These are phyloP conservation scores for Corythoichthys intestinalis DNA, from an alignment of 2,113 vertebrate species.

Conservation along the genomic window DNA sequence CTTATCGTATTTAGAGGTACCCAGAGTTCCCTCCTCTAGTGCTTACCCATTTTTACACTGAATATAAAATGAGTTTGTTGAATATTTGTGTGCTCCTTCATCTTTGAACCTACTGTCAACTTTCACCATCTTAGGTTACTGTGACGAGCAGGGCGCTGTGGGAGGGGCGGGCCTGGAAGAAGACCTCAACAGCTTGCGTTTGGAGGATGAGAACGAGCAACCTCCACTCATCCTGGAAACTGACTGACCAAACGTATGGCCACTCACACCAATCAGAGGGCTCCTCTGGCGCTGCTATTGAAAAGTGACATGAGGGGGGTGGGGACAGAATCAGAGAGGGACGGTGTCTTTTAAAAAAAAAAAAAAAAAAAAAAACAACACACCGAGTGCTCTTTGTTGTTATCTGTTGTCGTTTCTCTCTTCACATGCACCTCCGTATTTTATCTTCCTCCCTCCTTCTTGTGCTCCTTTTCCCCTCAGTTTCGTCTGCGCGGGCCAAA, in stretches of 20 bases:
- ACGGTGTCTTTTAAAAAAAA: constrained; percentile 61
- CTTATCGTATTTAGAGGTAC: no score
- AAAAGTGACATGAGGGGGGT: constrained; percentile 75
- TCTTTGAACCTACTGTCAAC: neutral
- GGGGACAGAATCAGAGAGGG: constrained; percentile 67
- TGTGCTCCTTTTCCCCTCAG: constrained; percentile 10
- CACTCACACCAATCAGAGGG: constrained; percentile 66
- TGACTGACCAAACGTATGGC: constrained; percentile 75
- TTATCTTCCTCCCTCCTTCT: constrained; percentile 47
- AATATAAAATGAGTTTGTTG: no score
- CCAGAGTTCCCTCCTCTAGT: no score
- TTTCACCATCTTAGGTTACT: constrained; percentile 75
- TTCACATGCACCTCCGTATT: constrained; percentile 42
- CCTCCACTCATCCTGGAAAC: constrained; percentile 97
- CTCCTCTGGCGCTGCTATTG: constrained; percentile 83
- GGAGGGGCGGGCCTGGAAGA: constrained; percentile 88
- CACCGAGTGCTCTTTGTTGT: constrained; percentile 64
- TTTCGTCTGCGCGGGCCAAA: constrained; percentile 64
- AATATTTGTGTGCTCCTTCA: neutral
- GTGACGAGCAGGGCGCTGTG: constrained; percentile 89
- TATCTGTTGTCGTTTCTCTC: constrained; percentile 39
- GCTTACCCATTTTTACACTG: no score
- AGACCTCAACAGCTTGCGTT: constrained; percentile 79
- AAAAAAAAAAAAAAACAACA: neutral
- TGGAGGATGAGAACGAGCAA: constrained; percentile 95